Base-by-base conservation (phyloP, 2,888 invertebrate genomes). In the Drosophila affinis region DNA sequence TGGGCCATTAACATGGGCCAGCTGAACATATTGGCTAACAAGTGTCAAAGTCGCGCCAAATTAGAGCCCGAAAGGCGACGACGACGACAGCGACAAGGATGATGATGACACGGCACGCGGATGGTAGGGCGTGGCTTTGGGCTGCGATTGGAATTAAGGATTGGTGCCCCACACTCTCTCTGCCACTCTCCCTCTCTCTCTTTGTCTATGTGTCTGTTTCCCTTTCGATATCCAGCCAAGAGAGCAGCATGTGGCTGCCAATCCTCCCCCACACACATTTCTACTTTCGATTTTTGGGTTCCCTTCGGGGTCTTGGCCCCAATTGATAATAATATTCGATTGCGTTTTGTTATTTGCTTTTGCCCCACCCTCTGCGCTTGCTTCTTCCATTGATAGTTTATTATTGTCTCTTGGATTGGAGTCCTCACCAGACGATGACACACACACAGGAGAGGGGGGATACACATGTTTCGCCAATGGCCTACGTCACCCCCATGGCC, bases 21-120 rank as follows among this genome's bases (percentile, higher is more conserved):
- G 39, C 29, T 76, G 81, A 86, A 87, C 83, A 83, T 83, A 83
- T 88, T 83, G 88, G 88, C 83, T 88, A 83, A 84, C 83, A 84
- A 84, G 88, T 84, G 83, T 88, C 88, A 87, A 87, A 88, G 87
- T 88, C 88, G 83, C 87, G 81, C 87, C 87, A 83, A 88, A 88
- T 88, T 83, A 88, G 88, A 75, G 75, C 78, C 61, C 34, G 51
- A 86, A 75, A 85, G 74, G 79, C 85, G 82, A 81, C 63, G 39
- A 39, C 39, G 39, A 39, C 39, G 39, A 39, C 34, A 34, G 12
- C n/a, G 39, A n/a, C 39, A 39, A 39, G 39, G 39, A 39, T 39
- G 76, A 57, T 55, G 62, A 64, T 58, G 62, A 55, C 55, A 61
- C 58, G 53, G 55, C 55, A 61, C 58, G 53, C 57, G 65, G 53